Evolutionary conservation across 2,888 invertebrate species (phyloP).

Genomic region (Platycnemis pennipes): DNA sequence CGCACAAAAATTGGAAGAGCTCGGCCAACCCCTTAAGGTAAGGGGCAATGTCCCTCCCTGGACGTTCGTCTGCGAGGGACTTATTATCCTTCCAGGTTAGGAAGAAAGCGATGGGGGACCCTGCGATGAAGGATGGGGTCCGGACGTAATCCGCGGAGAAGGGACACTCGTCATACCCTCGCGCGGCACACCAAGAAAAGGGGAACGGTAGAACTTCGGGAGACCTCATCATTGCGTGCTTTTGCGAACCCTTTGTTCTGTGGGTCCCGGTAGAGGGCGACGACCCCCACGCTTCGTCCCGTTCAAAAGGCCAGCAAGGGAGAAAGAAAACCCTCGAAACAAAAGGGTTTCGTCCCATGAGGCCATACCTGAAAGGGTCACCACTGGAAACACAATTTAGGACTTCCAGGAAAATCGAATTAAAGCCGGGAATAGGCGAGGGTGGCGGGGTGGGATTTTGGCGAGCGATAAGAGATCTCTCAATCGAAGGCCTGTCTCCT

Average conservation of each 20-base stretch:
- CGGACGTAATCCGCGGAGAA: neutral
- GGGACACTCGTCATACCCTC: neutral
- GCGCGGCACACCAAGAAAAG: neutral
- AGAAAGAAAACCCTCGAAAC: neutral
- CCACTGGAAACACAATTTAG: neutral
- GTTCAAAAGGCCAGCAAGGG: neutral
- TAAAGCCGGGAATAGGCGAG: neutral
- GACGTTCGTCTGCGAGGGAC: neutral
- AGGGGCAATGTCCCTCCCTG: neutral
- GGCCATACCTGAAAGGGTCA: constrained; percentile 39
- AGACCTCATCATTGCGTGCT: constrained; percentile 36
- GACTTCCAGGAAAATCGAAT: constrained; percentile 52
- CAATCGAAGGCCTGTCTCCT: neutral
- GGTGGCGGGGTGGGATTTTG: constrained; percentile 9
- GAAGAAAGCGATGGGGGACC: neutral
- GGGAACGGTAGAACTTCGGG: neutral
- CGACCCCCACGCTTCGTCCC: constrained; percentile 7
- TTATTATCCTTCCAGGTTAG: neutral
- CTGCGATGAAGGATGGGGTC: neutral
- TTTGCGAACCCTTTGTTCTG: neutral
- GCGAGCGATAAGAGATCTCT: constrained; percentile 10
- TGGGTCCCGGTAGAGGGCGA: neutral
- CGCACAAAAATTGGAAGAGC: neutral
- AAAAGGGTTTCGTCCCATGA: neutral
- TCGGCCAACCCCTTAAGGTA: neutral